Percentiles rank a stretch among this genome's conserved stretches.
Conservation (phyloP, 2,888 invertebrate genomes). For the Diarsia rubi region DNA sequence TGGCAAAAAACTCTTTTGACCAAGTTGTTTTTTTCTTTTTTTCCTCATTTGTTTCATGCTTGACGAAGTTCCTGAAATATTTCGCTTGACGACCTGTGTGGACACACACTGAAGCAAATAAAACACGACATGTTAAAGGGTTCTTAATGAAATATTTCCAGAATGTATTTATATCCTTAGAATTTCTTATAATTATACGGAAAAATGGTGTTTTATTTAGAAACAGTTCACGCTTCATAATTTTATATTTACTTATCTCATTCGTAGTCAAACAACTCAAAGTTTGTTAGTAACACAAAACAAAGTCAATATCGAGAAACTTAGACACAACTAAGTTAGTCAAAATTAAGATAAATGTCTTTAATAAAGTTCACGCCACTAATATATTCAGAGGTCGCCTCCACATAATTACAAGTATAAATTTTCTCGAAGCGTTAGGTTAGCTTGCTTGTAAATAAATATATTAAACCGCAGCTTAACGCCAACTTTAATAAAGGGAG, state of each 20-base stretch:
- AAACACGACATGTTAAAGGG: neutral
- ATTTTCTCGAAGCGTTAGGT: slow-evolving; percentile 63
- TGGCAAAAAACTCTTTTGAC: neutral
- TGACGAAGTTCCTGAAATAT: slow-evolving; percentile 21
- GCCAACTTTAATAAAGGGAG: slow-evolving; percentile 64
- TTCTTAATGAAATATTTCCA: neutral
- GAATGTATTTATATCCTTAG: neutral
- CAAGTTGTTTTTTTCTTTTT: neutral
- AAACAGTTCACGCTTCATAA: neutral
- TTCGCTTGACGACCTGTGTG: neutral
- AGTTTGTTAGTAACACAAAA: slow-evolving; percentile 30
- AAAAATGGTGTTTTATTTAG: neutral
- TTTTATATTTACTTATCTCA: slow-evolving; percentile 10
- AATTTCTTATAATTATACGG: neutral
- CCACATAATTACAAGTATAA: slow-evolving; percentile 73
- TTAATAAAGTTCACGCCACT: slow-evolving; percentile 70
- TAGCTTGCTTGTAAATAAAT: slow-evolving; percentile 65
- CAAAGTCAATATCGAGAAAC: slow-evolving; percentile 58
- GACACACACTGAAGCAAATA: neutral
- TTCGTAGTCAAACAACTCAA: slow-evolving; percentile 12
- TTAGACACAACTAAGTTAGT: slow-evolving; percentile 61
- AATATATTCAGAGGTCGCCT: slow-evolving; percentile 66
- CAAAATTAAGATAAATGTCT: slow-evolving; percentile 76
- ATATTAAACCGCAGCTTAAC: slow-evolving; percentile 65
- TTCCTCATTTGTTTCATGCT: slow-evolving; percentile 27